phyloP scores from a whole-genome alignment of 2,888 invertebrate species.

The Axea sp. region DNA sequence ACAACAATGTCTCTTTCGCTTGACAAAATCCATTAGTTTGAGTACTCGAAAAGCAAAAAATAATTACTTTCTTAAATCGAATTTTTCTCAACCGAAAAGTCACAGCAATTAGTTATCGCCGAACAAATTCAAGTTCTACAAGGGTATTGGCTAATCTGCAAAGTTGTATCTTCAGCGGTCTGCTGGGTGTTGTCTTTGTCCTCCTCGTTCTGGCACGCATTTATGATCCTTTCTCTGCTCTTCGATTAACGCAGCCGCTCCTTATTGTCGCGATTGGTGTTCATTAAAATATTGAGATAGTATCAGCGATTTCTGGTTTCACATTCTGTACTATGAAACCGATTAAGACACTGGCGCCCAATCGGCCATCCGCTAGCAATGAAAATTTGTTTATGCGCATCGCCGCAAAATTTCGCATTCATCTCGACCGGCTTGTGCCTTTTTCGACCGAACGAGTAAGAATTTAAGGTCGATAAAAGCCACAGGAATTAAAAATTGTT shows the following conservation, averaged over 20 bases:
- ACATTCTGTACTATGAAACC: slow-evolving; percentile 61
- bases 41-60: too few species aligned
- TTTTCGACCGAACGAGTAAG: slow-evolving; percentile 37
- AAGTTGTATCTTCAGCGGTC: slow-evolving; percentile 23
- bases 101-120: too few species aligned
- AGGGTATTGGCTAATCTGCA: slow-evolving; percentile 33
- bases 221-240: slow-evolving; percentile 58
- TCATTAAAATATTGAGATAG: slow-evolving; percentile 62
- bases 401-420: slow-evolving; percentile 51
- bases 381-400: slow-evolving; percentile 57
- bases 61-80: too few species aligned
- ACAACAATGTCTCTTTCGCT: too few species aligned
- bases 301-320: slow-evolving; percentile 60
- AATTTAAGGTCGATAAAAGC: slow-evolving; percentile 69
- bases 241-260: slow-evolving; percentile 54
- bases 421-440: slow-evolving; percentile 27
- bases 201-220: slow-evolving; percentile 35
- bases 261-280: slow-evolving; percentile 60
- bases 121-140: too few species aligned
- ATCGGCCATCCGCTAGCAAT: slow-evolving; percentile 59
- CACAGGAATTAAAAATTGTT: slow-evolving; percentile 36
- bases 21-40: too few species aligned
- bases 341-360: slow-evolving; percentile 60
- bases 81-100: too few species aligned
- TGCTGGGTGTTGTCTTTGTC: slow-evolving; percentile 43